Conservation (phyloP, 2,888 invertebrate genomes). For the Scrobipalpa atriplicella region DNA sequence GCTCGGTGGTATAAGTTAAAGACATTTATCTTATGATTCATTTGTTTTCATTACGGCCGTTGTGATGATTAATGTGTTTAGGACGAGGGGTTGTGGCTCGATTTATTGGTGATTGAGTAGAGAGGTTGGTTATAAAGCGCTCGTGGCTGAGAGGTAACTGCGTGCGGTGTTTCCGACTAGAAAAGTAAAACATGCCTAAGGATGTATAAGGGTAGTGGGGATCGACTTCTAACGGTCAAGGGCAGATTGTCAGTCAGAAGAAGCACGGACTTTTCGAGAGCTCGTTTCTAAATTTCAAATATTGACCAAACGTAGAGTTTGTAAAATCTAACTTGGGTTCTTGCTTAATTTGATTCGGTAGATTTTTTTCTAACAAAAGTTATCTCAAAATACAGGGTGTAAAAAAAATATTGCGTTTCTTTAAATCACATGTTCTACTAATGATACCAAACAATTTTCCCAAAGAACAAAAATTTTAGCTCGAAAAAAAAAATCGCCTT, state of each 20-base stretch:
- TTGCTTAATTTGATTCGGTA: too few species aligned
- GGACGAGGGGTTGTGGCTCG: conserved; percentile 34
- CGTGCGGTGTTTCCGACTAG: background rate
- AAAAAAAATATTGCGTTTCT: too few species aligned
- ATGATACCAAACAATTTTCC: too few species aligned
- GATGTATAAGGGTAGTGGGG: background rate
- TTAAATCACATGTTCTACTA: too few species aligned
- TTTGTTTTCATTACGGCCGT: conserved; percentile 58
- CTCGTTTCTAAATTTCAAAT: too few species aligned
- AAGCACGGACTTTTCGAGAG: too few species aligned
- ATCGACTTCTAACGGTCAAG: background rate
- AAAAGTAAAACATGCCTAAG: conserved; percentile 7
- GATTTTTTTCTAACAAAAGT: too few species aligned
- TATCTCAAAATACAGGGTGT: too few species aligned
- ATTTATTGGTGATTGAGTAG: conserved; percentile 31
- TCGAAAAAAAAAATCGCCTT: too few species aligned
- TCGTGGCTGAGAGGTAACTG: background rate
- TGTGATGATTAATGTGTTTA: conserved; percentile 53
- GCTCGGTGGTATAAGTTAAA: conserved; percentile 48
- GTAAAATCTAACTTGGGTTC: too few species aligned
- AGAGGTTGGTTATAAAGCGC: background rate
- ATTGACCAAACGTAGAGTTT: too few species aligned
- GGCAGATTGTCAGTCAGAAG: background rate
- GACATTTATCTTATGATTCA: conserved; percentile 60
- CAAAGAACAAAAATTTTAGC: too few species aligned